Evolutionary conservation across 1,140 invertebrate species (phyloP), one percentile per base, ranked within the genome.

Genomic region (Latrodectus geometricus): DNA sequence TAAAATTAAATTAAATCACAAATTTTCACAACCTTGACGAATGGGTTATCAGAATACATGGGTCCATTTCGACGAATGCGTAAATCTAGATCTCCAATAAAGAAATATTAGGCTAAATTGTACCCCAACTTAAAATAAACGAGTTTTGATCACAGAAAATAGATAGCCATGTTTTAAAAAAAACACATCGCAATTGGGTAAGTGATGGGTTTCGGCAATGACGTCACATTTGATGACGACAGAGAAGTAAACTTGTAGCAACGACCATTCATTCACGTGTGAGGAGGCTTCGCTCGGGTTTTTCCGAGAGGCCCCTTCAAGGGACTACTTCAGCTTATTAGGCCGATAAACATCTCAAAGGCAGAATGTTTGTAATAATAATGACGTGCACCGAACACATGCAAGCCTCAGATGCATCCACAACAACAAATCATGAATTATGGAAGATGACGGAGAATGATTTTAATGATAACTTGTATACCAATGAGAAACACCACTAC

Each of bases 301-400:
- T 61, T 81, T 72, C 69, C 68, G 79, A 83, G 80, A 68, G 80
- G 80, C 80, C 80, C 75, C 35, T 9, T 4, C 48, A 74, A 20
- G 79, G 80, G 52, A 56, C 21, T 73, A 70, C 15, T 35, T 35
- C 15, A 14, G 68, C 54, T 76, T 65, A 84, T 84, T 76, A 84
- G 73, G 48, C 20, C 20, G 82, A 84, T 84, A 84, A 84, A 70
- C 12, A 76, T 84, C 73, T 83, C 49, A 12, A 66, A 79, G 54
- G 20, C 56, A 56, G 65, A 52, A 79, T 79, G 61, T 79, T 79
- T 79, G 48, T 68, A 17, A 50, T 79, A 79, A 79, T 56, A 54
- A 76, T 35, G 61, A 20, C n/a, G 14, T 11, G 61, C 35, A 78
- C 20, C 56, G 4, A 48, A 52, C 20, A 56, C 52, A 76, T 74